A percentile compares a stretch with the other conserved stretches of the same genome.
phyloP scores from a whole-genome alignment of 2,797 vertebrate species.

The Chaetodon trifasciatus region DNA sequence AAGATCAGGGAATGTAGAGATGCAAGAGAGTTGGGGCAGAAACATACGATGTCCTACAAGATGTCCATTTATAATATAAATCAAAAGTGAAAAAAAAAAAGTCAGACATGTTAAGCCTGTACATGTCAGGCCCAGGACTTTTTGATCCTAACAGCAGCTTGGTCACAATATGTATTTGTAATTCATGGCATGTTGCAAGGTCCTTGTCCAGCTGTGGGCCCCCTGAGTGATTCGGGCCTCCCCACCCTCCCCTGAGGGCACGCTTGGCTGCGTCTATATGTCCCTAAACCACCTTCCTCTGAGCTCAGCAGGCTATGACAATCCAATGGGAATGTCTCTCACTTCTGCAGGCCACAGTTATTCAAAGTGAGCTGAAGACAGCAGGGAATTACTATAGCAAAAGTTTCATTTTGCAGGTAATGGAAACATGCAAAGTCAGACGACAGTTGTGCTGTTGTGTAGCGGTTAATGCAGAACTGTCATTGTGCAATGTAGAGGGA shows the following conservation, averaged over 20 bases:
- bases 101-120: conserved; percentile 8
- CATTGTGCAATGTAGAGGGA: neutral
- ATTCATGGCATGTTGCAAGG: neutral
- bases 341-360: conserved; percentile 58
- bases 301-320: conserved; percentile 50
- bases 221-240: neutral
- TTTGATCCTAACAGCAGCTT: conserved; percentile 1
- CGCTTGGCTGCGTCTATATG: conserved; percentile 30
- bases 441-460: neutral
- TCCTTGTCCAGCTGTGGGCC: neutral
- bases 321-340: conserved; percentile 74
- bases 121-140: neutral
- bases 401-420: conserved; percentile 33
- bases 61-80: neutral
- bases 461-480: neutral
- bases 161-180: conserved; percentile 15
- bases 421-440: conserved; percentile 6
- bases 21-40: no score
- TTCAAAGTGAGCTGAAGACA: conserved; percentile 48
- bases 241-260: neutral
- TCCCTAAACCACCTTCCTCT: conserved; percentile 35
- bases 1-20: neutral
- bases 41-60: neutral
- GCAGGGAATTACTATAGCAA: conserved; percentile 39
- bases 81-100: neutral